A percentile compares a stretch with the other conserved stretches of the same genome.
phyloP scores from a whole-genome alignment of 2,888 invertebrate genomes.

The Aproaerema taeniolella region DNA sequence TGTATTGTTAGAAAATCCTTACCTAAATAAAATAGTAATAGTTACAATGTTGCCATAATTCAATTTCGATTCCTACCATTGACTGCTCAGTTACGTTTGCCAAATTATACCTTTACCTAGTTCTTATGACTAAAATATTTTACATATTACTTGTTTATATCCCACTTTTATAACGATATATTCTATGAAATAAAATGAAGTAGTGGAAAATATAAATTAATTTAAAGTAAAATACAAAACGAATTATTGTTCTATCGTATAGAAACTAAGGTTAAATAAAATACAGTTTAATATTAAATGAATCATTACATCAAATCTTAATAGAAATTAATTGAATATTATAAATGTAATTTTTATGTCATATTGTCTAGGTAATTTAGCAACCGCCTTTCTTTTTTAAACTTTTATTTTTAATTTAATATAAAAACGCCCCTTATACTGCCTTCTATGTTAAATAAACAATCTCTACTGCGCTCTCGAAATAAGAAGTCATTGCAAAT shows the following conservation, averaged over 20 bases:
- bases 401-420: slow-evolving; percentile 1
- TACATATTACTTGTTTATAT: slow-evolving; percentile 4
- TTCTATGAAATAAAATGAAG: not conserved
- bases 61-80: no score
- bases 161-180: slow-evolving; percentile 6
- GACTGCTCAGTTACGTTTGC: no score
- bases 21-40: slow-evolving; percentile 8
- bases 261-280: not conserved
- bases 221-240: slow-evolving; percentile 1
- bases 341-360: slow-evolving; percentile 13
- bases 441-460: not conserved
- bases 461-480: slow-evolving; percentile 1
- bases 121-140: slow-evolving; percentile 11
- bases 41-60: no score
- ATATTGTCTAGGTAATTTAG: slow-evolving; percentile 25
- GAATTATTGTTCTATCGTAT: not conserved
- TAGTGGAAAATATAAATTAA: not conserved
- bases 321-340: not conserved
- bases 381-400: slow-evolving; percentile 30
- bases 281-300: not conserved
- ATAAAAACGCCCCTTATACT: not conserved
- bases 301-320: not conserved
- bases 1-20: no score
- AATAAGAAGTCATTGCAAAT: not conserved
- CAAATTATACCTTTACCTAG: slow-evolving; percentile 4